Percentiles rank a stretch among this genome's conserved stretches.
Conservation (phyloP, 1,140 invertebrate genomes). For the Paramacrobiotus metropolitanus region DNA sequence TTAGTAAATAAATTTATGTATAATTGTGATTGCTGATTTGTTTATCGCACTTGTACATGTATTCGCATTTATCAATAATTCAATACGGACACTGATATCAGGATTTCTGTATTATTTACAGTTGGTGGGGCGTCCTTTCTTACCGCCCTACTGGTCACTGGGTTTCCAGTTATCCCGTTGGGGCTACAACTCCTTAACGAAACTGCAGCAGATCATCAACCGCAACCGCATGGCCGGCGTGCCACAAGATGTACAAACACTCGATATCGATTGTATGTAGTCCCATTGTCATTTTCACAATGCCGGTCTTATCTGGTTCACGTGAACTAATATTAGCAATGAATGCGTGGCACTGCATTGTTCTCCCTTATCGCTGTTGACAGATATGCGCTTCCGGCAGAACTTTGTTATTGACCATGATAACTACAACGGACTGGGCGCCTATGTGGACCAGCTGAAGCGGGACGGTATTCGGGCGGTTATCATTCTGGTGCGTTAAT, state of each 20-base stretch:
- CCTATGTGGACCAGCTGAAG: constrained; percentile 48
- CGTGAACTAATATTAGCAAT: no score
- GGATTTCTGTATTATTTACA: no score
- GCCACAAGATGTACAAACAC: constrained; percentile 38
- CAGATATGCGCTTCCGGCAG: constrained; percentile 29
- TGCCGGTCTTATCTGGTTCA: no score
- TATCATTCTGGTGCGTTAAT: constrained; percentile 6
- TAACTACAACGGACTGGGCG: constrained; percentile 39
- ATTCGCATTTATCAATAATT: no score
- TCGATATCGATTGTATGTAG: constrained; percentile 75
- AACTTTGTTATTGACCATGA: constrained; percentile 54
- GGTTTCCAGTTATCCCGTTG: constrained; percentile 46
- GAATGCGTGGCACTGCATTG: no score
- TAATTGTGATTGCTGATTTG: no score
- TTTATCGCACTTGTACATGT: no score
- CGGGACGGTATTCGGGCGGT: constrained; percentile 16
- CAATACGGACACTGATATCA: no score
- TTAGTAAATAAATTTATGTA: no score
- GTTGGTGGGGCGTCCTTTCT: constrained; percentile 44
- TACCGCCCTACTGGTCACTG: constrained; percentile 70
- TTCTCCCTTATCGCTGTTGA: no score
- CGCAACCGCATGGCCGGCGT: constrained; percentile 16
- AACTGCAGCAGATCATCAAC: constrained; percentile 15
- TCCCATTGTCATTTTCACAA: no score
- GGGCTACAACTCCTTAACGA: constrained; percentile 15